Evolutionary conservation across 2,113 vertebrate genomes (phyloP).

Genomic region (Columba janthina): DNA sequence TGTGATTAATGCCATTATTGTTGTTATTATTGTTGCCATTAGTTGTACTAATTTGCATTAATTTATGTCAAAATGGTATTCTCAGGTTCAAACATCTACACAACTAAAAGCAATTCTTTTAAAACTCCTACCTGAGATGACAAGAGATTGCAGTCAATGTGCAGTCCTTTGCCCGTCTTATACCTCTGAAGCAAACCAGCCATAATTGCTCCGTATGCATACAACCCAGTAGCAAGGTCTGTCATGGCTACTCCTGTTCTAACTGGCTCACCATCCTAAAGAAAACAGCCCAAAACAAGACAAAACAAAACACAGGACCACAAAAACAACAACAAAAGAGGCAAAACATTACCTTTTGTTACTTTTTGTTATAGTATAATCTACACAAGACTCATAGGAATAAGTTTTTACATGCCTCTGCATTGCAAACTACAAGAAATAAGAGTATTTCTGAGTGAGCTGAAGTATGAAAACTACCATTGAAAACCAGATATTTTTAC

Average conservation of each 20-base stretch:
- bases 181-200: slow-evolving; percentile 88
- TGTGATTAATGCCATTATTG: not conserved
- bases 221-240: slow-evolving; percentile 92
- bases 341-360: not conserved
- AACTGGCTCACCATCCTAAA: slow-evolving; percentile 89
- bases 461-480: not conserved
- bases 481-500: not conserved
- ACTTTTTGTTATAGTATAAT: not conserved
- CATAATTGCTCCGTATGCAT: slow-evolving; percentile 88
- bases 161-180: slow-evolving; percentile 83
- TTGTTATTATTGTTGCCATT: not conserved
- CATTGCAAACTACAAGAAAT: not conserved
- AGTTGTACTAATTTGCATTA: not conserved
- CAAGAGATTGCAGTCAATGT: slow-evolving; percentile 94
- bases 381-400: not conserved
- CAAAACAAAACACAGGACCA: not conserved
- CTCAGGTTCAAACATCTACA: not conserved
- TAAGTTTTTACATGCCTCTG: not conserved
- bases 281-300: not conserved
- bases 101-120: not conserved
- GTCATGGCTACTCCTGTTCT: slow-evolving; percentile 95
- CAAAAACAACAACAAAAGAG: not conserved
- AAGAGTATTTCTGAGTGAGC: not conserved
- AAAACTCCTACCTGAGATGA: slow-evolving; percentile 87
- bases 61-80: not conserved